Conservation (phyloP, 2,113 vertebrate species). For the Elaphurus davidianus region DNA sequence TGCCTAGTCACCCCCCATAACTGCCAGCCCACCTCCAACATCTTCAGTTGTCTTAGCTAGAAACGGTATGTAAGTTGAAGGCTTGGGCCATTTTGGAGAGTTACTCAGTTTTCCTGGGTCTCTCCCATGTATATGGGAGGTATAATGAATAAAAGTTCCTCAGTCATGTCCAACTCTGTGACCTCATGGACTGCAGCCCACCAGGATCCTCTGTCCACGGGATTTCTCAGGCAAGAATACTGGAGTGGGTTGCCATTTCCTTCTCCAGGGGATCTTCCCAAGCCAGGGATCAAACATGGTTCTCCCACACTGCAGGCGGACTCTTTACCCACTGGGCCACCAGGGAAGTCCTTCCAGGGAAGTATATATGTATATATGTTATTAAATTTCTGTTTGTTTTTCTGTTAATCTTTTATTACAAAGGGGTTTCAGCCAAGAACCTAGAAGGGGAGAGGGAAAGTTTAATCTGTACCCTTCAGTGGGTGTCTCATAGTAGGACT, state of each 20-base stretch:
- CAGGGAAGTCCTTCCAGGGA: not conserved
- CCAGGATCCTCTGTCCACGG: not conserved
- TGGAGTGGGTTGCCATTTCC: not conserved
- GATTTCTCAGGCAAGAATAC: not conserved
- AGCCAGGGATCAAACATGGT: not conserved
- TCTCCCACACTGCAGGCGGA: not conserved
- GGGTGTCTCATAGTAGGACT: not conserved
- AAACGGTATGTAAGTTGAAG: not conserved
- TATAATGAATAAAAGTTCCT: not conserved
- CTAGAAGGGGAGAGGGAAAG: not conserved
- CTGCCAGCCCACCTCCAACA: not conserved
- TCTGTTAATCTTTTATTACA: not conserved
- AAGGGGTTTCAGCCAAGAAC: not conserved
- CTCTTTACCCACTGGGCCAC: not conserved
- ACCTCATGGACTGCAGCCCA: not conserved
- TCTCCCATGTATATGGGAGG: not conserved
- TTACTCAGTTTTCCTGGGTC: not conserved
- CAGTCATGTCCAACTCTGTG: not conserved
- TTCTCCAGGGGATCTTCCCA: not conserved
- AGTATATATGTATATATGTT: not conserved
- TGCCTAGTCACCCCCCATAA: not conserved
- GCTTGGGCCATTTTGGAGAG: not conserved
- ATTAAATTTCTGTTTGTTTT: not conserved
- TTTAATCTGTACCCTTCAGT: not conserved
- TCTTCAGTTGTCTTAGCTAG: not conserved